Conservation (phyloP, 2,888 invertebrate genomes). For the Drepanosiphum platanoidis region DNA sequence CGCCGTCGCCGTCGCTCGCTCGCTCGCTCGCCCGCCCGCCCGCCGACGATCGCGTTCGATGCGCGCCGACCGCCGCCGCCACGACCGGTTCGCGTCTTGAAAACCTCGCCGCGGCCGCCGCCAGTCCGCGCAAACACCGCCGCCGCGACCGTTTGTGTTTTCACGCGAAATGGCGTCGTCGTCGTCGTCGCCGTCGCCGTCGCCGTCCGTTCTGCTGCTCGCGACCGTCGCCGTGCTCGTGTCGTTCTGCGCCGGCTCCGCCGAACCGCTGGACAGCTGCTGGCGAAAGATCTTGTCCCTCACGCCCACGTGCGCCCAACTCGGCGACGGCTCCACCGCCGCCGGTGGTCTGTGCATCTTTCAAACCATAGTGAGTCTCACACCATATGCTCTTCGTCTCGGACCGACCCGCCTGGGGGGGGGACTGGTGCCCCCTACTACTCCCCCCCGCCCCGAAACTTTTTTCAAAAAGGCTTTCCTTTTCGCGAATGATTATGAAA, state of each 20-base stretch:
- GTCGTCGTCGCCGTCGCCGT: not conserved
- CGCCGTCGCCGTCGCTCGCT: not conserved
- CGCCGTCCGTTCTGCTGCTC: not conserved
- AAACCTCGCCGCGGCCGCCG: too few relatives aligned
- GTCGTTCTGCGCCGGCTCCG: not conserved
- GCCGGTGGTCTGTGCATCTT: slow-evolving; percentile 32
- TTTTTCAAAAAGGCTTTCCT: too few relatives aligned
- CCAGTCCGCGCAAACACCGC: too few relatives aligned
- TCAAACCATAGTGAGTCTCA: slow-evolving; percentile 24
- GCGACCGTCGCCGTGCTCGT: not conserved
- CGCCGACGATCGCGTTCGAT: too few relatives aligned
- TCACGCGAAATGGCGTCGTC: not conserved
- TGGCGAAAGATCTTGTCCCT: slow-evolving; percentile 45
- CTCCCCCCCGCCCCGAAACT: too few relatives aligned
- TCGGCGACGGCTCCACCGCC: not conserved
- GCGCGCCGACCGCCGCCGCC: not conserved
- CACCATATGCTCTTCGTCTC: too few relatives aligned
- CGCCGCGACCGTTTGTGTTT: too few relatives aligned
- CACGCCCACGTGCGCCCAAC: slow-evolving; percentile 17
- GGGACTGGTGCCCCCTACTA: not conserved
- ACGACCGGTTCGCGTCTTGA: too few relatives aligned
- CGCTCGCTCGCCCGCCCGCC: not conserved
- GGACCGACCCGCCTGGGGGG: not conserved
- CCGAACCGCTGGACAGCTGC: slow-evolving; percentile 50
- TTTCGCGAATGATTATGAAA: too few relatives aligned